Base-by-base conservation (phyloP, 2,797 vertebrate species). In the Anisognathus igniventris region DNA sequence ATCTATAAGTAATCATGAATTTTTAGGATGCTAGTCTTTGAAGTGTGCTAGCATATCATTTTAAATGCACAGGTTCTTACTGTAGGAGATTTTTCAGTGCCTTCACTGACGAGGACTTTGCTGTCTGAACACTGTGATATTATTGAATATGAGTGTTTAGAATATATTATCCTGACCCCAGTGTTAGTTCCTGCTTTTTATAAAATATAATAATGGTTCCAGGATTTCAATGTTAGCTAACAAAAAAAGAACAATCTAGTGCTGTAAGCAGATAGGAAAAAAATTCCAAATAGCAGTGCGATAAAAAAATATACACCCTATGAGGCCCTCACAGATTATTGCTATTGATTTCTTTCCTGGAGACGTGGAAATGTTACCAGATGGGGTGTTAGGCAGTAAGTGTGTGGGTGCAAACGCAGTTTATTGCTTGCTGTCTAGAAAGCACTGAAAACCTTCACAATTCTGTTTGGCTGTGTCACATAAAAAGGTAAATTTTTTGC, bases 331-430 rank as follows among this genome's bases (percentile, higher is more conserved):
- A 98, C 97, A 98, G 99, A 99, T 99, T 99, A 99, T 99, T 99
- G 98, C 98, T 99, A 99, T 99, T 99, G 99, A 99, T 99, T 99
- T 99, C 98, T 98, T 98, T 98, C 98, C 98, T 98, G 98, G 98
- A 98, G 98, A 99, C 97, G 98, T 99, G 98, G 98, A 99, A 98
- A 99, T 98, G 98, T 98, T 99, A 98, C 98, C 98, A 99, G 98
- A 99, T 99, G 98, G 98, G 98, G 98, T 98, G 98, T 99, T 99
- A 99, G 98, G 98, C 98, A 98, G 97, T 98, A 98, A 98, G 98
- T 98, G 98, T 98, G 97, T 96, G 96, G 98, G 98, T 98, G 98
- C 98, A 98, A 97, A 98, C 95, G 96, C 97, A 94, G 96, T 97
- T 97, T 98, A 98, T 98, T 98, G 97, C 97, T 98, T 97, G 96